These are phyloP conservation scores for Forficula auricularia DNA, from an alignment of 1,140 invertebrate species.

Conservation along the genomic window DNA sequence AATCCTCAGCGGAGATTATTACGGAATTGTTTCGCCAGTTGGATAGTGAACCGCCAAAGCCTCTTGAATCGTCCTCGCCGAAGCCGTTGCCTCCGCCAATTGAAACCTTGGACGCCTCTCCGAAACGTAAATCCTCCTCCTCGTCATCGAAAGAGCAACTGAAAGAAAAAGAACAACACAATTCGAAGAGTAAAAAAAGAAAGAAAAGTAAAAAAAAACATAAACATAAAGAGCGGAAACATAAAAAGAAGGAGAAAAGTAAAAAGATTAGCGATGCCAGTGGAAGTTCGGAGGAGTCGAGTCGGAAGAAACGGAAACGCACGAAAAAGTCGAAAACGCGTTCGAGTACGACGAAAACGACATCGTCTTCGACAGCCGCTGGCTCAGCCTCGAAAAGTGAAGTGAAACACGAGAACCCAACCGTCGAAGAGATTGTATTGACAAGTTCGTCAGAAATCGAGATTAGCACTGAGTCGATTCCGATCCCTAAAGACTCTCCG, in stretches of 20 bases:
- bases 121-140: no score
- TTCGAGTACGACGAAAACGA: no score
- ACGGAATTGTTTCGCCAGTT: conserved; percentile 59
- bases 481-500: conserved; percentile 5
- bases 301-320: conserved; percentile 2
- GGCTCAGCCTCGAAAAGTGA: conserved; percentile 22
- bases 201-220: conserved; percentile 30
- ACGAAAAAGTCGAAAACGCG: conserved; percentile 16
- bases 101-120: no score
- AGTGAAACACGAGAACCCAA: conserved; percentile 20
- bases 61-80: no score
- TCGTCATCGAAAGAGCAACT: conserved; percentile 3
- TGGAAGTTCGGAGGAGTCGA: conserved; percentile 6
- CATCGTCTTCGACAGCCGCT: no score
- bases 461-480: conserved; percentile 12
- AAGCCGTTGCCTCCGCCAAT: no score
- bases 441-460: conserved; percentile 28
- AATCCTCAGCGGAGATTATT: conserved; percentile 60
- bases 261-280: conserved; percentile 19
- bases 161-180: conserved; percentile 4
- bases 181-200: conserved; percentile 2
- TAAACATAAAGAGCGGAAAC: conserved; percentile 34
- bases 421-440: conserved; percentile 23
- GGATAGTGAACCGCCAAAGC: conserved; percentile 26
- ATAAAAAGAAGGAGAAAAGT: conserved; percentile 36